phyloP scores from a whole-genome alignment of 2,113 vertebrate genomes.

The Speoplatyrhinus poulsoni region DNA sequence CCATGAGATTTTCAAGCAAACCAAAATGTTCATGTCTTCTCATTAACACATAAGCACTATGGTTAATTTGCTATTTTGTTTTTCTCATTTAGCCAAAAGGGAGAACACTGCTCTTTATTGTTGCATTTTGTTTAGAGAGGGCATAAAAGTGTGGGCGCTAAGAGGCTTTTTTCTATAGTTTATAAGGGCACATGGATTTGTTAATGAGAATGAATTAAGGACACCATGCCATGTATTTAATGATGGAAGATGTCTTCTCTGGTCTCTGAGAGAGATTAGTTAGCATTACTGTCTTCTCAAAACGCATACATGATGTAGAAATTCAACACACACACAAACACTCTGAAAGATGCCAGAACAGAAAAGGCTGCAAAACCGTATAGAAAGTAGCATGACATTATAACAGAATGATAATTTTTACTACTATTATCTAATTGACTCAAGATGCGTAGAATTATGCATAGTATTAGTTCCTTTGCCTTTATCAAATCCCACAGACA shows the following conservation, averaged over 20 bases:
- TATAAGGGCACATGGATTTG: constrained; percentile 40
- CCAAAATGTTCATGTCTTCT: constrained; percentile 50
- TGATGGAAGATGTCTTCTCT: constrained; percentile 36
- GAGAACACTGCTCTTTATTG: constrained; percentile 47
- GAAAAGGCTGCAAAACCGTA: too few species aligned
- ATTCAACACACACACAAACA: constrained; percentile 38
- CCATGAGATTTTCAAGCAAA: constrained; percentile 28
- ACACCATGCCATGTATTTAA: constrained; percentile 46
- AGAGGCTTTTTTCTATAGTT: background rate
- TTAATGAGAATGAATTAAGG: constrained; percentile 57
- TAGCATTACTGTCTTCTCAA: background rate
- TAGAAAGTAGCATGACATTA: too few species aligned
- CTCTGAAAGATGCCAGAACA: constrained; percentile 41
- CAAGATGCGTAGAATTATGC: too few species aligned
- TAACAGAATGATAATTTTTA: too few species aligned
- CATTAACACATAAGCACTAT: constrained; percentile 56
- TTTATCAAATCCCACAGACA: too few species aligned
- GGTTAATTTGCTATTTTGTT: constrained; percentile 45
- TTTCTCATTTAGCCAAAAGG: constrained; percentile 40
- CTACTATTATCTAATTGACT: too few species aligned
- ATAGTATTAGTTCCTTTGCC: too few species aligned
- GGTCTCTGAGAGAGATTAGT: constrained; percentile 12
- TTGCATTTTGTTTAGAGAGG: constrained; percentile 50
- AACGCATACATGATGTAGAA: constrained; percentile 21
- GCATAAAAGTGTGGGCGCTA: constrained; percentile 60